Evolutionary conservation across 2,797 vertebrate species (phyloP).

Genomic region (Xenops minutus): DNA sequence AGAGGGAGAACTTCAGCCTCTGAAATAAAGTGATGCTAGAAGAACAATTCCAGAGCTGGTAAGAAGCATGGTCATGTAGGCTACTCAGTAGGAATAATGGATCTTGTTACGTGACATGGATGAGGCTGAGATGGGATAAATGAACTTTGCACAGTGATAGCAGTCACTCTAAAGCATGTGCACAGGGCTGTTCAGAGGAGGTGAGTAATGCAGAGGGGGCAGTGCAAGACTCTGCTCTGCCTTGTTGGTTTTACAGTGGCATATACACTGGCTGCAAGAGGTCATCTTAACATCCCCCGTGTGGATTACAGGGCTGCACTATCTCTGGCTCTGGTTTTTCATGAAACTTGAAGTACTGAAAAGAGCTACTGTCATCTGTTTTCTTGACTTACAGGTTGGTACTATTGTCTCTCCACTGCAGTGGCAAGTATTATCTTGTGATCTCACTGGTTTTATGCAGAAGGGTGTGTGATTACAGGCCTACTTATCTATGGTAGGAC

Average conservation of each 20-base stretch:
- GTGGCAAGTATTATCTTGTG: neutral
- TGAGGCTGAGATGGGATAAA: neutral
- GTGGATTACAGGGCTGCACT: neutral
- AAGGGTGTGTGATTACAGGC: no score
- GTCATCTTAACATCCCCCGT: neutral
- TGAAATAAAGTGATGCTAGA: neutral
- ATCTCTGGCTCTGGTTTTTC: neutral
- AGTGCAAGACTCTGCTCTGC: neutral
- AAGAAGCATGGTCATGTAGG: neutral
- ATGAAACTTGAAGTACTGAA: neutral
- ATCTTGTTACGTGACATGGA: neutral
- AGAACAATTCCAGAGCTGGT: fast-evolving
- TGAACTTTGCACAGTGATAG: neutral
- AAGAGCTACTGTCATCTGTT: neutral
- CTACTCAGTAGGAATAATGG: neutral
- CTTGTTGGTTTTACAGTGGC: neutral
- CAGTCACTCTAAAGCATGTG: neutral
- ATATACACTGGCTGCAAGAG: neutral
- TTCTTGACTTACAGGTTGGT: neutral
- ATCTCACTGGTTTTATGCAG: neutral
- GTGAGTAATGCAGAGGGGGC: neutral
- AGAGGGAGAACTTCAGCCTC: neutral
- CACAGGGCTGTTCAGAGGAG: neutral
- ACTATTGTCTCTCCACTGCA: neutral
- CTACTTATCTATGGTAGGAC: neutral